Base-by-base conservation (phyloP, 1,140 invertebrate genomes). In the Bicyclus anynana region DNA sequence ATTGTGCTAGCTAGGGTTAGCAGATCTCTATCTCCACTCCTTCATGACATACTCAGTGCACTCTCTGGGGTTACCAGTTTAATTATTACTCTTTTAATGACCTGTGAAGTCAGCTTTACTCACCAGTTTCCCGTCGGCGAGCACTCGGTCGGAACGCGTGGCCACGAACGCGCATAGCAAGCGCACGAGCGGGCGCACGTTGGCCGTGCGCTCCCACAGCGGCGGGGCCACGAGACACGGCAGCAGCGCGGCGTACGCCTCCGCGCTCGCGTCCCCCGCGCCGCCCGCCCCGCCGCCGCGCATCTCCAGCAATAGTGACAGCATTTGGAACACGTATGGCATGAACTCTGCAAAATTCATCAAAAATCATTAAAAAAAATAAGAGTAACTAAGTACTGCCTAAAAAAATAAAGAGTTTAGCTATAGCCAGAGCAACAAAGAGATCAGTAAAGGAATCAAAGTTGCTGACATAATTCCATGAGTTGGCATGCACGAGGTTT, bases 301-400 rank as follows among this genome's bases (percentile, higher is more conserved):
- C 52, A 97, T 88, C 89, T 99, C 97, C 78, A 99, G 91, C 26
- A 99, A 88, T 4, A 99, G 89, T 0, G 97, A 97, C 26, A 99
- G 89, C 77, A 99, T 93, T 95, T 99, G 98, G 84, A 99, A 98
- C 27, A 98, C 95, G 85, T 99, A 99, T 0, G 98, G 98, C 83
- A 98, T 94, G 90, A 99, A 99, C 89, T 99, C 98, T 95, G 78
- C 2, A 90, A 27, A 27, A 10, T 2, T 18, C 2, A 18, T 42
- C 4, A 17, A 42, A 44, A 9, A 6, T 44, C 18, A n/a, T n/a
- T n/a, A n/a, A n/a, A n/a, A n/a, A n/a, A n/a, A n/a, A n/a, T n/a
- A n/a, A n/a, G n/a, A n/a, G n/a, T n/a, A n/a, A n/a, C n/a, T n/a
- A n/a, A n/a, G n/a, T n/a, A n/a, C n/a, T n/a, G n/a, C n/a, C n/a